A percentile compares a stretch with the other conserved stretches of the same genome.
phyloP scores from a whole-genome alignment of 1,140 invertebrate genomes.

The Drosophila sp. region DNA sequence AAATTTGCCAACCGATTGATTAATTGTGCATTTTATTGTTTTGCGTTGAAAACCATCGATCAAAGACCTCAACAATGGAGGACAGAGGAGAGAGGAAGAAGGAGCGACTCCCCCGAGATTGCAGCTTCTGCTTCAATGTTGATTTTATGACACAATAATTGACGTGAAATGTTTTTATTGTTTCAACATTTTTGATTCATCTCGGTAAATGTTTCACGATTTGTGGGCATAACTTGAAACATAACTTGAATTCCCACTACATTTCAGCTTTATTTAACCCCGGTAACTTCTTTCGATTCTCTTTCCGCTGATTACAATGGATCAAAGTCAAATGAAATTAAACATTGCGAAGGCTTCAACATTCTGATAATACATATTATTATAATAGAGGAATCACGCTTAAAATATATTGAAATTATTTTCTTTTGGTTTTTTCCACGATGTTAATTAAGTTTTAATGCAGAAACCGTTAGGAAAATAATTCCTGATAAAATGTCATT shows the following conservation, averaged over 20 bases:
- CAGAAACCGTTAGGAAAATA: no score
- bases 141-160: conserved; percentile 83
- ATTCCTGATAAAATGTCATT: no score
- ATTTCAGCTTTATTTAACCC: not conserved
- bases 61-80: conserved; percentile 37
- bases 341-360: conserved; percentile 17
- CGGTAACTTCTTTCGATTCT: not conserved
- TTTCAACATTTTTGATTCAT: conserved; percentile 27
- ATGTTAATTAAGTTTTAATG: no score
- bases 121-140: conserved; percentile 39
- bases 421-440: no score
- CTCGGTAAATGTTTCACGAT: conserved; percentile 6
- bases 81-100: conserved; percentile 13
- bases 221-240: not conserved
- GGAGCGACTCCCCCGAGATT: conserved; percentile 17
- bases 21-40: conserved; percentile 83
- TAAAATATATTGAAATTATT: no score
- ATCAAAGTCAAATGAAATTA: conserved; percentile 24
- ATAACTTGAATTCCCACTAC: not conserved
- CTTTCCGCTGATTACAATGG: conserved; percentile 1
- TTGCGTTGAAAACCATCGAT: conserved; percentile 75
- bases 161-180: conserved; percentile 79
- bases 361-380: no score
- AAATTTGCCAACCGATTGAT: conserved; percentile 70
- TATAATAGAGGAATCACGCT: no score